Evolutionary conservation across 2,888 invertebrate species (phyloP).

Genomic region (Drosophila atripex): DNA sequence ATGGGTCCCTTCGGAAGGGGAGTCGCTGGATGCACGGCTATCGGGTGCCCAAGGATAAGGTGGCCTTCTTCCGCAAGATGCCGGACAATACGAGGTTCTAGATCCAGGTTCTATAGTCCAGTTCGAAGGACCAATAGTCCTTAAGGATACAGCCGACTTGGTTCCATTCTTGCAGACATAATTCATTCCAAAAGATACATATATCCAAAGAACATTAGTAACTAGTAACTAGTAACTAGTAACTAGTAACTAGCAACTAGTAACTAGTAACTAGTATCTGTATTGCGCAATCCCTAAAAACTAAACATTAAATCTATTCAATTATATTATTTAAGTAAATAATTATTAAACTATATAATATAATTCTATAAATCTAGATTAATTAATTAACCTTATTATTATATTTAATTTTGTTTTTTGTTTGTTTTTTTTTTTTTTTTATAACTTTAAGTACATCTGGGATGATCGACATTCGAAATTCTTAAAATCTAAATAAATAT

Average conservation of each 20-base stretch:
- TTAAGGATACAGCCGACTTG: not conserved
- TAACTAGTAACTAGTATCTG: no score
- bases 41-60: slow-evolving; percentile 90
- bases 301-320: slow-evolving; percentile 7
- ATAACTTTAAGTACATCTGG: slow-evolving; percentile 23
- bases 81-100: slow-evolving; percentile 92
- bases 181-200: not conserved
- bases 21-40: slow-evolving; percentile 96
- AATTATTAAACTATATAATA: slow-evolving; percentile 3
- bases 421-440: slow-evolving; percentile 10
- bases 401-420: slow-evolving; percentile 10
- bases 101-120: no score
- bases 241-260: no score
- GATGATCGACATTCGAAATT: slow-evolving; percentile 7
- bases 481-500: slow-evolving; percentile 44
- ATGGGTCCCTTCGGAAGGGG: slow-evolving; percentile 93
- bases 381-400: slow-evolving; percentile 10
- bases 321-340: not conserved
- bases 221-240: no score
- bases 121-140: not conserved
- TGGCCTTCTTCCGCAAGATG: slow-evolving; percentile 93
- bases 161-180: not conserved
- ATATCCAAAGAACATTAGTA: no score
- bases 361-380: slow-evolving; percentile 13
- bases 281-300: slow-evolving; percentile 5